These are phyloP conservation scores for Calycopis cecrops DNA, from an alignment of 1,140 invertebrate genomes.

Conservation along the genomic window DNA sequence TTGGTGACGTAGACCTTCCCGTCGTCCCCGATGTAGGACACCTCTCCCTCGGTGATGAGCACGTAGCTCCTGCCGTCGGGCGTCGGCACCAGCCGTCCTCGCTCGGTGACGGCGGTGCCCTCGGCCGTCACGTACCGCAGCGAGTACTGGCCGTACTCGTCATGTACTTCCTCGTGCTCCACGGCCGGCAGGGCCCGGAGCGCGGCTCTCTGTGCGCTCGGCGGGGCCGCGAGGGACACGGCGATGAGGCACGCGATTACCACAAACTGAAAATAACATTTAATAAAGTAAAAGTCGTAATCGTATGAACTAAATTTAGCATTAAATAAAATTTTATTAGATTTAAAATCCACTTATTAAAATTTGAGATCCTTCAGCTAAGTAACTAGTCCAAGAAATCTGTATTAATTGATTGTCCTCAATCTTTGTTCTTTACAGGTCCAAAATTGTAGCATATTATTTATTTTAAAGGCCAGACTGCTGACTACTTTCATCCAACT, in stretches of 20 bases:
- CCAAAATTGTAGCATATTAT: too few relatives aligned
- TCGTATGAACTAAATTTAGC: too few relatives aligned
- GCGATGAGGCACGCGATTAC: neutral
- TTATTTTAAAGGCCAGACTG: too few relatives aligned
- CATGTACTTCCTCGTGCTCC: slow-evolving; percentile 48
- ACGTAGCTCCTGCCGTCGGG: slow-evolving; percentile 46
- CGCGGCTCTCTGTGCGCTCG: neutral
- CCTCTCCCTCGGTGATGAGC: slow-evolving; percentile 47
- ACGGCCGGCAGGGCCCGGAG: slow-evolving; percentile 31
- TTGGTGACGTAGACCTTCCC: slow-evolving; percentile 51
- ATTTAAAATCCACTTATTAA: too few relatives aligned
- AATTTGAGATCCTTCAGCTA: too few relatives aligned
- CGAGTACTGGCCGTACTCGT: slow-evolving; percentile 58
- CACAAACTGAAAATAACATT: slow-evolving; percentile 1
- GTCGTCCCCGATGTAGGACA: slow-evolving; percentile 49
- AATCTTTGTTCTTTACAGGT: too few relatives aligned
- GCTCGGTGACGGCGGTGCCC: slow-evolving; percentile 53
- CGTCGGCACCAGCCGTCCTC: slow-evolving; percentile 49
- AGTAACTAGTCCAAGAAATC: too few relatives aligned
- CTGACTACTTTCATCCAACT: too few relatives aligned
- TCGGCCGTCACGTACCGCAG: slow-evolving; percentile 59
- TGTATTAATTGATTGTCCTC: too few relatives aligned
- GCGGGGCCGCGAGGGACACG: slow-evolving; percentile 7
- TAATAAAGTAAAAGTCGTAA: neutral
- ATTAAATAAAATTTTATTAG: too few relatives aligned